A percentile compares a stretch with the other conserved stretches of the same genome.
Evolutionary conservation across 2,888 invertebrate genomes (phyloP).

Genomic region (Dynastes maya): DNA sequence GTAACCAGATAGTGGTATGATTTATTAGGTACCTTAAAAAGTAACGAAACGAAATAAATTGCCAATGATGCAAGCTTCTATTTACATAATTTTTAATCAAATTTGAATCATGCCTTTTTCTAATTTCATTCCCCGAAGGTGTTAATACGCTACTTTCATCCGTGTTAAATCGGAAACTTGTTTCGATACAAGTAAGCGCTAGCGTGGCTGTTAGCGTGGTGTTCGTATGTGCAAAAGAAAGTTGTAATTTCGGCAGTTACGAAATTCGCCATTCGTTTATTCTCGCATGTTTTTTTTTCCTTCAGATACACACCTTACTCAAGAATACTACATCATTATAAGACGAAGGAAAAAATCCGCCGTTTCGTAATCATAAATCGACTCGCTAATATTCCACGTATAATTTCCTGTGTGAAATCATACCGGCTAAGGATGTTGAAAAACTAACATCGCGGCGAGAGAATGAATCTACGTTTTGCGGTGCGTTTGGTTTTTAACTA

Average conservation of each 20-base stretch:
- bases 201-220: conserved; percentile 1
- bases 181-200: neutral
- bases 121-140: neutral
- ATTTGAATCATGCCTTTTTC: neutral
- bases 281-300: conserved; percentile 30
- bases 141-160: neutral
- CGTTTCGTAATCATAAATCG: conserved; percentile 44
- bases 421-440: conserved; percentile 34
- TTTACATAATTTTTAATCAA: conserved; percentile 13
- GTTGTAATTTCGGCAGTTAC: conserved; percentile 36
- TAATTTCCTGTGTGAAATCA: conserved; percentile 46
- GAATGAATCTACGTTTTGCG: conserved; percentile 1
- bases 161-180: neutral
- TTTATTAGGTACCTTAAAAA: too few relatives aligned
- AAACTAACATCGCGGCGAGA: neutral
- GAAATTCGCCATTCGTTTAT: conserved; percentile 27
- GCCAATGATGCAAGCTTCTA: neutral
- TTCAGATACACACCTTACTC: conserved; percentile 22
- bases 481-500: neutral
- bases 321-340: conserved; percentile 16
- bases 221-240: conserved; percentile 35
- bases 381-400: conserved; percentile 33
- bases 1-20: too few relatives aligned
- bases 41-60: too few relatives aligned
- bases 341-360: conserved; percentile 33